These are phyloP conservation scores for Halocaridina rubra DNA, from an alignment of 2,888 invertebrate species.

Conservation along the genomic window DNA sequence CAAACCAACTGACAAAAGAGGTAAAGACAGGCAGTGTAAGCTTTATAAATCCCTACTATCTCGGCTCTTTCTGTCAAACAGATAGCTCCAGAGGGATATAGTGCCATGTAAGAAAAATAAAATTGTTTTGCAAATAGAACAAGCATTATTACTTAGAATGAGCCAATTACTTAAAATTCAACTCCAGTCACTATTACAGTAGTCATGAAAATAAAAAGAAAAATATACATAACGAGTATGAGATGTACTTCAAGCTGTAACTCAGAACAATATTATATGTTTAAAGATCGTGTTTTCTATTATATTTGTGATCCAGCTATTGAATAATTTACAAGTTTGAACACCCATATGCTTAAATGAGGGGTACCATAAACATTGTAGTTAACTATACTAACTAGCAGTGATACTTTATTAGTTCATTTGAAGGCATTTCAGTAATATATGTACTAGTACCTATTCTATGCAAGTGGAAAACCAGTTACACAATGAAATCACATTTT, in stretches of 20 bases:
- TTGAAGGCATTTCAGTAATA: slow-evolving; percentile 50
- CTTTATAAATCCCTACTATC: too few relatives aligned
- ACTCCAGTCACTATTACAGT: too few relatives aligned
- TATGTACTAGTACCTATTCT: slow-evolving; percentile 31
- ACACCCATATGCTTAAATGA: slow-evolving; percentile 32
- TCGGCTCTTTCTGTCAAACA: too few relatives aligned
- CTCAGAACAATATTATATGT: background rate
- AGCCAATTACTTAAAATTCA: too few relatives aligned
- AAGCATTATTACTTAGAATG: too few relatives aligned
- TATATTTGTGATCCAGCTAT: background rate
- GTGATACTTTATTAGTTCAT: slow-evolving; percentile 24
- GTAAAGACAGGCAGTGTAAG: too few relatives aligned
- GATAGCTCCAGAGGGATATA: too few relatives aligned
- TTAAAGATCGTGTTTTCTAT: background rate
- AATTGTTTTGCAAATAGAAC: too few relatives aligned
- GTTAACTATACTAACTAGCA: slow-evolving; percentile 38
- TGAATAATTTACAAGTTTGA: background rate
- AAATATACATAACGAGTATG: too few relatives aligned
- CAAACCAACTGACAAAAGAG: too few relatives aligned
- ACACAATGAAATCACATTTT: slow-evolving; percentile 48
- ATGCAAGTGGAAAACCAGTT: slow-evolving; percentile 52
- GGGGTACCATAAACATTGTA: slow-evolving; percentile 40
- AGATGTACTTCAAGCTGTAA: background rate
- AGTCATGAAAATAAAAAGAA: too few relatives aligned
- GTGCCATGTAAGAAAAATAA: too few relatives aligned